Evolutionary conservation across 2,888 invertebrate species (phyloP), one percentile per base, ranked within the genome.

Genomic region (Cheilosia soror): DNA sequence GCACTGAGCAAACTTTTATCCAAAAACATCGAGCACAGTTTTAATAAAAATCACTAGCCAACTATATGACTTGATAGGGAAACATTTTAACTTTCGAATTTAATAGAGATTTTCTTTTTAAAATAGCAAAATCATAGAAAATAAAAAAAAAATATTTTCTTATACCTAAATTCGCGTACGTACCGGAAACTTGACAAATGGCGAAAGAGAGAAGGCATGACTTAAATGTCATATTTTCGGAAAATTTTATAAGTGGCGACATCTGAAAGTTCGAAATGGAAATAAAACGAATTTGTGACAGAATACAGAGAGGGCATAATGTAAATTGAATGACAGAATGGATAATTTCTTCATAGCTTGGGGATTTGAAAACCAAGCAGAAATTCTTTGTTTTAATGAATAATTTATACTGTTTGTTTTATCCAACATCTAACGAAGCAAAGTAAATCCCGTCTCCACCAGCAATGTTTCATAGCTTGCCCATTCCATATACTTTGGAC

Each of bases 111-210:
- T 85, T 85, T 88, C 87, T 85, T 68, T 82, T 55, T 25, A 44
- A 63, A 78, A 78, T 11, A 53, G 29, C 15, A 55, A 40, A 75
- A 63, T 85, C 49, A n/a, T 57, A 6, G 25, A 44, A 68, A 81
- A 77, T 40, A 73, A 51, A 2, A 20, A 57, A 60, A 79, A 68
- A 33, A 73, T 37, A 81, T 69, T 85, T 87, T 76, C 58, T 25
- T 80, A 66, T 87, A 85, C 81, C 71, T 88, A 90, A 90, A 88
- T 88, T 88, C 88, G 88, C 90, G 91, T 91, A 91, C 92, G 88
- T 91, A 92, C 92, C 92, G 92, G 92, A 92, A 91, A 91, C 90
- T 90, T 91, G 89, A 89, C 89, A 89, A 91, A 90, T 90, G 90
- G 91, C 91, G 91, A 92, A 92, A 92, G 92, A 91, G 89, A 87